Percentiles rank a stretch among this genome's conserved stretches.
phyloP scores from a whole-genome alignment of 2,113 vertebrate species.

The Pandion haliaetus region DNA sequence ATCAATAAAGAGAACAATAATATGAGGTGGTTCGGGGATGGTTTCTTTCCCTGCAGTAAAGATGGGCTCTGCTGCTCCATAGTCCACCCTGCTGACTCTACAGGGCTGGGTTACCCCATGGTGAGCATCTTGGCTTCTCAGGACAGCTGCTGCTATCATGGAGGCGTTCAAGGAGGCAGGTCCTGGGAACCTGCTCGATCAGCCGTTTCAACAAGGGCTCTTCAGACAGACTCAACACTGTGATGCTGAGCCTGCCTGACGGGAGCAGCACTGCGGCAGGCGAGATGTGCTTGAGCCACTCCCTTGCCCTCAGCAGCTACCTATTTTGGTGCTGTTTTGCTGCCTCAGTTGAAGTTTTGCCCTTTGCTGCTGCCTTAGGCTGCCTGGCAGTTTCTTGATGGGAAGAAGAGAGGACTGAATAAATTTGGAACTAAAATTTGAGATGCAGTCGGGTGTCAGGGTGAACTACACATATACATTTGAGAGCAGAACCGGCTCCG shows the following conservation, averaged over 20 bases:
- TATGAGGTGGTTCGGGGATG: background rate
- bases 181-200: background rate
- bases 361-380: background rate
- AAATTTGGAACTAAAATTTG: background rate
- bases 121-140: background rate
- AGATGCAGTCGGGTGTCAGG: background rate
- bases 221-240: fast-evolving
- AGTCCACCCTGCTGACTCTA: background rate
- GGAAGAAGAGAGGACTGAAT: background rate
- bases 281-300: background rate
- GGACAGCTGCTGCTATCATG: background rate
- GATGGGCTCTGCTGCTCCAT: background rate
- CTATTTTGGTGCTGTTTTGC: background rate
- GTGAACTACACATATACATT: too few species aligned
- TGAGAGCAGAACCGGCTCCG: background rate
- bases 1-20: background rate
- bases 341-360: background rate
- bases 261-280: background rate
- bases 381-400: background rate
- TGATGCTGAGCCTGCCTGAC: background rate
- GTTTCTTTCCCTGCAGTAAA: background rate
- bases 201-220: background rate
- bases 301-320: background rate
- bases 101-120: background rate
- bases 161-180: background rate